Evolutionary conservation across 2,888 invertebrate species (phyloP).

Genomic region (Dinocampus coccinellae): DNA sequence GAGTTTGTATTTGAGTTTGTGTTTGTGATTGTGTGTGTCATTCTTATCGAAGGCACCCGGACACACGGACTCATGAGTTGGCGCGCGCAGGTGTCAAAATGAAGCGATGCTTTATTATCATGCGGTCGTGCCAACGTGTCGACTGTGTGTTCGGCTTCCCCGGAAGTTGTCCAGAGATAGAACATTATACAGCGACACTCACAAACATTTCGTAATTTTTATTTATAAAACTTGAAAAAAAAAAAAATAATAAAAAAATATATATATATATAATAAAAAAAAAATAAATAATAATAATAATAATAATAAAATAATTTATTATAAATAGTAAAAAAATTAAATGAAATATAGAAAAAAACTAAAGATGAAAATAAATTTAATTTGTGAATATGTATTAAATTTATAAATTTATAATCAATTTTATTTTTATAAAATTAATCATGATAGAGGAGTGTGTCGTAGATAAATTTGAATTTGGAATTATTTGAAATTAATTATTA

Average conservation of each 20-base stretch:
- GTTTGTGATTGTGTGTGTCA: no score
- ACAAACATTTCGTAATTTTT: conserved; percentile 1
- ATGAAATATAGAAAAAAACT: no score
- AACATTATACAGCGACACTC: not conserved
- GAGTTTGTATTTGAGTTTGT: no score
- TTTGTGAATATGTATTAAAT: not conserved
- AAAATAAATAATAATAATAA: no score
- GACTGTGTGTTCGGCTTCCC: not conserved
- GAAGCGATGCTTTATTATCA: conserved; percentile 26
- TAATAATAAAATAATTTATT: not conserved
- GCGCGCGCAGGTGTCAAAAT: conserved; percentile 30
- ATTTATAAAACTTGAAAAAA: conserved; percentile 4
- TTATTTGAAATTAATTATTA: conserved; percentile 46
- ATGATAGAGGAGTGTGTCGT: not conserved
- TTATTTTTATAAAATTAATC: not conserved
- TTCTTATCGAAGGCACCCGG: conserved; percentile 9
- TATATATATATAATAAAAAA: no score
- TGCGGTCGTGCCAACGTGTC: not conserved
- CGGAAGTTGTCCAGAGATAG: conserved; percentile 27
- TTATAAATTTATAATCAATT: not conserved
- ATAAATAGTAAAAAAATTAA: no score
- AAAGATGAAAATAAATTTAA: no score
- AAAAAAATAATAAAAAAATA: no score
- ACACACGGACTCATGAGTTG: conserved; percentile 1
- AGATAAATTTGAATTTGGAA: conserved; percentile 24